Percentiles rank a stretch among this genome's conserved stretches.
Conservation (phyloP, 23 tunicate species). For the Diplosoma virens region DNA sequence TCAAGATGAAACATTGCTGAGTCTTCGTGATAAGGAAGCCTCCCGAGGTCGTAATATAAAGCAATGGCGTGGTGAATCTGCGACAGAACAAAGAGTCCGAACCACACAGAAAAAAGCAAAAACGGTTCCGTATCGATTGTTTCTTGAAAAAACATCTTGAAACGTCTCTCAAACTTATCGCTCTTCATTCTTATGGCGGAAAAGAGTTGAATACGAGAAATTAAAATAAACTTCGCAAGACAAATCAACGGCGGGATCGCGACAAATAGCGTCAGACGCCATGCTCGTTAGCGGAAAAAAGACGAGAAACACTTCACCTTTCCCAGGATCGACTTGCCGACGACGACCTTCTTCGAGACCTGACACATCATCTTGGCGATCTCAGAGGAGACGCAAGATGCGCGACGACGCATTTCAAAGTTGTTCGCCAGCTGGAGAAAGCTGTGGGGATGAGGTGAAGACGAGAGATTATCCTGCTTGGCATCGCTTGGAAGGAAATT, state of each 20-base stretch:
- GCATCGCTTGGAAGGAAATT: background rate
- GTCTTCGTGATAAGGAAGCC: constrained; percentile 79
- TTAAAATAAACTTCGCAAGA: too few relatives aligned
- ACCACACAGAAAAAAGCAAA: too few relatives aligned
- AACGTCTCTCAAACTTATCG: too few relatives aligned
- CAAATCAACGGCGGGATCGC: too few relatives aligned
- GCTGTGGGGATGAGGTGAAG: constrained; percentile 1
- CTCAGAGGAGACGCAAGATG: constrained; percentile 75
- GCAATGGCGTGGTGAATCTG: constrained; percentile 92
- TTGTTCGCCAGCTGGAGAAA: constrained; percentile 13
- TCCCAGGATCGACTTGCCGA: constrained; percentile 90
- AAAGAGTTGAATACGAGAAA: too few relatives aligned
- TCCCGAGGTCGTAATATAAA: constrained; percentile 67
- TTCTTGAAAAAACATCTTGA: too few relatives aligned
- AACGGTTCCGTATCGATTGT: too few relatives aligned
- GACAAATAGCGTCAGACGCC: too few relatives aligned
- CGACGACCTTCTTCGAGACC: constrained; percentile 45
- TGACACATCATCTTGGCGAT: constrained; percentile 49
- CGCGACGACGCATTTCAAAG: constrained; percentile 47
- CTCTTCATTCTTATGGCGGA: too few relatives aligned
- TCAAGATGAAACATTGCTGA: constrained; percentile 89
- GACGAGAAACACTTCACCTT: constrained; percentile 44
- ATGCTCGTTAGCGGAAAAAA: too few relatives aligned
- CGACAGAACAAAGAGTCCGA: background rate
- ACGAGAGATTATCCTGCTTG: background rate